Base-by-base conservation (phyloP, 2,888 invertebrate genomes). In the Caradrina clavipalpis region DNA sequence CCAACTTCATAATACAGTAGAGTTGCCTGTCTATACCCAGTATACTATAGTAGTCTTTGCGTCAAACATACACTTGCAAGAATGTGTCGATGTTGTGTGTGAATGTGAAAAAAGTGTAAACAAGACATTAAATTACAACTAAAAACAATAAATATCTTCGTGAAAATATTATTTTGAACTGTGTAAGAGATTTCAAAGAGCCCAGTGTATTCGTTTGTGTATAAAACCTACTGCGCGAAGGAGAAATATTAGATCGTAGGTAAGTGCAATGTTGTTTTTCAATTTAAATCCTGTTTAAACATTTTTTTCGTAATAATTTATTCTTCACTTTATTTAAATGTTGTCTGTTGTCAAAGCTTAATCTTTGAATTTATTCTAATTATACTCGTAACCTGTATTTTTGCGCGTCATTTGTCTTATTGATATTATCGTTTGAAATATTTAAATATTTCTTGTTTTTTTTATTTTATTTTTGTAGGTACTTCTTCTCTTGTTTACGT, bases 31-130 rank as follows among this genome's bases (percentile, higher is more conserved):
- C n/a, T n/a, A n/a, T n/a, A n/a, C n/a, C n/a, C n/a, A n/a, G n/a
- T n/a, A n/a, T n/a, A n/a, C n/a, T n/a, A n/a, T n/a, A n/a, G n/a
- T n/a, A n/a, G n/a, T n/a, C n/a, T n/a, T n/a, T n/a, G n/a, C n/a
- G n/a, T n/a, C n/a, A 11, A 42, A 42, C 13, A 42, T 8, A 10
- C 7, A 7, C 13, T 15, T 79, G 62, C 57, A 60, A 69, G 76
- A 69, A 75, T 63, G 62, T 73, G 62, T 45, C 6, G 22, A 19
- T 68, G 63, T 73, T 75, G 78, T 58, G 45, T 65, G 65, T 73
- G 55, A 75, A 77, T 73, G 78, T 79, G 67, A 59, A 65, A 67
- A 73, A 77, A 80, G 80, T 85, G 85, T 86, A 87, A 88, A 88
- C 86, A 87, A 86, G 60, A 78, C 67, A n/a, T 51, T 79, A 72